Evolutionary conservation across 2,797 vertebrate genomes (phyloP), one percentile per base, ranked within the genome.

Genomic region (Australoheros facetus): DNA sequence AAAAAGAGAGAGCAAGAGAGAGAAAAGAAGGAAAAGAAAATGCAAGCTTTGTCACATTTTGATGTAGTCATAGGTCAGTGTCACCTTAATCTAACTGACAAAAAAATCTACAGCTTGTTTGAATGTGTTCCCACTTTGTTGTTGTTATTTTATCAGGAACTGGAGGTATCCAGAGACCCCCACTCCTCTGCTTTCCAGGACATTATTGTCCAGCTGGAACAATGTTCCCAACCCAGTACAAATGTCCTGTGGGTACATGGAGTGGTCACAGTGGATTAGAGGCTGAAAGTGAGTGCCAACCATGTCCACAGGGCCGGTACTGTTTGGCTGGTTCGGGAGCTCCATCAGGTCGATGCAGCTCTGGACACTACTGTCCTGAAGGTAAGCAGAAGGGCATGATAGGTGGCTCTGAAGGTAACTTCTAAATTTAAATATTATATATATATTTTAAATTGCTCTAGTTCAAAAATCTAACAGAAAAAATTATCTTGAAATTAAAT

Each of bases 171-270:
- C 96, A 97, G 91, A 96, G 95, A 30, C 96, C 96, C 5, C 95
- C 97, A 0, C 87, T 93, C 26, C 94, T 89, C 0, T 98, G 97
- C 85, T 97, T 97, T 42, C 85, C 91, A 2, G 98, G 97, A 4
- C 97, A 98, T 92, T 98, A 96, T 87, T 98, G 97, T 79, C 97
- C 97, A 0, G 57, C 88, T 5, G 97, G 97, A 78, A 97, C 96
- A 3, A 97, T 96, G 94, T 95, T 95, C 62, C 95, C 93, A 1
- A 95, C 90, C 11, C 97, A 97, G 91, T 95, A 96, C 90, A 97
- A 96, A 81, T 98, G 97, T 92, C 93, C 95, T 7, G 94, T 95
- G 1, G 97, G 97, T 59, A 97, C 96, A n/a, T 98, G 97, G 97
- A 98, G 95, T 71, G 93, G 96, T 55, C 94, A 84, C 17, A 96